Evolutionary conservation across 2,888 invertebrate genomes (phyloP), one percentile per base, ranked within the genome.

Genomic region (Dascillus cervinus): DNA sequence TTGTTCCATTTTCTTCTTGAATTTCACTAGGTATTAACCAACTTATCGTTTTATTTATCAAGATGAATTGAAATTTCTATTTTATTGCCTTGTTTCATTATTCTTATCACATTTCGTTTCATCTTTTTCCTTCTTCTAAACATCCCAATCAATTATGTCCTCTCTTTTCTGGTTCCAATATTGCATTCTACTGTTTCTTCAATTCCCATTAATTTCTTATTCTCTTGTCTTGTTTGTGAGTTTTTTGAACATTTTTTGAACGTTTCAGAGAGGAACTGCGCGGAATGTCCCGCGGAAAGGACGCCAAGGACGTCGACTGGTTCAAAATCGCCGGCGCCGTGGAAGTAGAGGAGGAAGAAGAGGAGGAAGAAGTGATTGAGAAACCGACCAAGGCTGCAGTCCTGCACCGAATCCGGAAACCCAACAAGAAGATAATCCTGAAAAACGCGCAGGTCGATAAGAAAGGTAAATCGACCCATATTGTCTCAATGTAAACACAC

Each of bases 291-390:
- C 75, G 91, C 43, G 87, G 85, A 19, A 80, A 81, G 49, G 80
- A 81, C 56, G 81, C 79, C 0, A 86, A 88, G 61, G 90, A 91
- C 59, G 75, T 90, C 0, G 87, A 90, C 63, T 91, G 90, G 90
- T 72, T 77, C 1, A 71, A 75, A 21, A 77, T 90, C 0, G 89
- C 89, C 0, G 71, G 79, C 4, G 76, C 77, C 2, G 71, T 74
- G 19, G 69, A 68, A 1, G 72, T 75, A 44, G 71, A 72, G 11
- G 70, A 76, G 0, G 79, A 83, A 48, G 61, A 56, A 9, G n/a
- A n/a, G n/a, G n/a, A n/a, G n/a, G 52, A 71, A 4, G 71, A 74
- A 44, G 69, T 70, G 10, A 68, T 75, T 0, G 80, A 84, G 50
- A 81, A 82, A 58, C 84, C 87, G 0, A 71, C 80, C n/a, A 78